Evolutionary conservation across 2,113 vertebrate genomes (phyloP), one percentile per base, ranked within the genome.

Genomic region (Dinomys branickii): DNA sequence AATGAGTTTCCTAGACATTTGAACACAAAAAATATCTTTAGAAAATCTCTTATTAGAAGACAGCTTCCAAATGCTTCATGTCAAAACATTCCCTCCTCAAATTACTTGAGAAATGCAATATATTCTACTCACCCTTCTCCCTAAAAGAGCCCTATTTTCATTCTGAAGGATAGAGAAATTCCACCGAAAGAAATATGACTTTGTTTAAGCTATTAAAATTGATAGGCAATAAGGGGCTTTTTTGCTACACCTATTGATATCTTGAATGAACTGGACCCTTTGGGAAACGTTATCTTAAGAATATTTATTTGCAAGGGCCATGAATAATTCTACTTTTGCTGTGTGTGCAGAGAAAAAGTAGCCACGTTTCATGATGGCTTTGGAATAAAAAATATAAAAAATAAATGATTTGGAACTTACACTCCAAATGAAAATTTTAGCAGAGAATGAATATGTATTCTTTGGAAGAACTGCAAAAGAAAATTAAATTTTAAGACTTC

Each of bases 401-500:
- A 90, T 59, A 94, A 85, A 88, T 85, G 12, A 88, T 82, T 94
- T 93, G 71, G 87, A 94, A 93, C 35, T 90, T 75, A 88, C 0
- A 69, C 26, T 88, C 47, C 38, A 90, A 69, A 82, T 56, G 28
- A 94, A 82, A 82, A 84, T 58, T 56, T 75, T 91, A 90, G 69
- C 90, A 71, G 38, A 93, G 19, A 35, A 63, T 56, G 38, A 92
- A n/a, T 35, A 38, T 9, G 52, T 81, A 41, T 65, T 90, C 24
- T 92, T 92, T 75, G 71, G 73, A 94, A 85, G 82, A 84, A 85
- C 35, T 90, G 41, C 50, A 91, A 94, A 85, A 82, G 22, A 95
- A 97, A 96, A 96, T 88, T 80, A 86, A 92, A 78, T 84, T 44
- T 96, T 93, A 94, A 86, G 52, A 81, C 28, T 11, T 91, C 47